Base-by-base conservation (phyloP, 2,113 vertebrate species). In the Lamprotornis superbus region DNA sequence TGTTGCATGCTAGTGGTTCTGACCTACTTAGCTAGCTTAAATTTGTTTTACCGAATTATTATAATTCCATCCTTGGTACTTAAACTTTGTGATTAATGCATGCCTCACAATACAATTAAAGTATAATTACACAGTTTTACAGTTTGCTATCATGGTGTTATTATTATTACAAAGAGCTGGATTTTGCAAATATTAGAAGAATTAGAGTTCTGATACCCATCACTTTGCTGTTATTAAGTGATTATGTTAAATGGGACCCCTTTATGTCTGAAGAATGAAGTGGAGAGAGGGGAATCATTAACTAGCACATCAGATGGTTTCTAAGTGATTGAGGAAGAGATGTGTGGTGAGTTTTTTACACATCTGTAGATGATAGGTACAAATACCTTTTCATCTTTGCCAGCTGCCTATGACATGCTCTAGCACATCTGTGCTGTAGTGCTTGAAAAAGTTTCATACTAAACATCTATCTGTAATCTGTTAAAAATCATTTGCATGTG, bases 91-190 rank as follows among this genome's bases (percentile, higher is more conserved):
- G 98, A 99, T 99, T 99, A 99, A 99, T 99, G 98, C 97, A 97
- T 98, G 98, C 98, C 98, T 98, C 98, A 98, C 98, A 98, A 99
- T 98, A 98, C 98, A 99, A 99, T 99, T 99, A 99, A 99, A 98
- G 98, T 98, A 97, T 98, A 99, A 99, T 99, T 99, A 99, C 98
- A 98, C 97, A 98, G 97, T 98, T 98, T 98, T 98, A 98, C 97
- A 98, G 98, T 99, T 99, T 98, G 97, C 98, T 98, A 96, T 98
- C 97, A 89, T 97, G 97, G 98, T 98, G 98, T 98, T 98, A 98
- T 97, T 98, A 97, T 98, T 98, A 98, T 98, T 98, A 98, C 98
- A 98, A 98, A 98, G 97, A 97, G 98, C 98, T 97, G 98, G 98
- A 98, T 98, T 98, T 98, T 98, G 98, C 98, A 99, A 98, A 98